phyloP scores from a whole-genome alignment of 2,888 invertebrate genomes.

The Lathronympha strigana region DNA sequence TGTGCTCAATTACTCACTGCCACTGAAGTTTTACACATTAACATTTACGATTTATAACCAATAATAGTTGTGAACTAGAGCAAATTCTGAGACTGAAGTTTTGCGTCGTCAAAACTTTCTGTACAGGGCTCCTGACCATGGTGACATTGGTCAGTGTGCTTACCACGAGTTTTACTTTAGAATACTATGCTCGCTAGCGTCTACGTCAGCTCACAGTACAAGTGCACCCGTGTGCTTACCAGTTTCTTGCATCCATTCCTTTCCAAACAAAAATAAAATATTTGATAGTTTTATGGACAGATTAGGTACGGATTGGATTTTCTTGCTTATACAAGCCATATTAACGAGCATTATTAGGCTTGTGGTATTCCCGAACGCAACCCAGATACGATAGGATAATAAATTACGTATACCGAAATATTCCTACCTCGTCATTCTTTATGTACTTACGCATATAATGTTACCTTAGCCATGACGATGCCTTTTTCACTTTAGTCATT shows the following conservation, averaged over 20 bases:
- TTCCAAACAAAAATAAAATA: too few relatives aligned
- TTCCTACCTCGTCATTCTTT: neutral
- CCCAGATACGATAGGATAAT: neutral
- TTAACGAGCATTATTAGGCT: neutral
- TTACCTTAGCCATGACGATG: neutral
- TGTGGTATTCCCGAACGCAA: neutral
- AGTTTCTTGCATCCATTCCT: too few relatives aligned
- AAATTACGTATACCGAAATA: constrained; percentile 2
- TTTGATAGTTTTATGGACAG: neutral
- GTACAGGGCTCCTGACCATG: too few relatives aligned
- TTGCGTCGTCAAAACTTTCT: too few relatives aligned
- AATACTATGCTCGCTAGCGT: too few relatives aligned
- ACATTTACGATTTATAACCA: too few relatives aligned
- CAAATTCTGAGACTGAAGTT: too few relatives aligned
- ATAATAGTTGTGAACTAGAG: too few relatives aligned
- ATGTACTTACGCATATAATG: neutral
- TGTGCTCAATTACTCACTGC: neutral
- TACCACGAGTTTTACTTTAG: too few relatives aligned
- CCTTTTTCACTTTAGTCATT: neutral
- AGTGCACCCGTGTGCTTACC: too few relatives aligned
- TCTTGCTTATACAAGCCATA: neutral
- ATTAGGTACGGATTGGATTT: neutral
- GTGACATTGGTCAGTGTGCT: too few relatives aligned
- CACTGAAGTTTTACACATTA: neutral
- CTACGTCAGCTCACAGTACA: neutral